These are phyloP conservation scores for Parambassis ranga DNA, from an alignment of 2,797 vertebrate species.

Conservation along the genomic window DNA sequence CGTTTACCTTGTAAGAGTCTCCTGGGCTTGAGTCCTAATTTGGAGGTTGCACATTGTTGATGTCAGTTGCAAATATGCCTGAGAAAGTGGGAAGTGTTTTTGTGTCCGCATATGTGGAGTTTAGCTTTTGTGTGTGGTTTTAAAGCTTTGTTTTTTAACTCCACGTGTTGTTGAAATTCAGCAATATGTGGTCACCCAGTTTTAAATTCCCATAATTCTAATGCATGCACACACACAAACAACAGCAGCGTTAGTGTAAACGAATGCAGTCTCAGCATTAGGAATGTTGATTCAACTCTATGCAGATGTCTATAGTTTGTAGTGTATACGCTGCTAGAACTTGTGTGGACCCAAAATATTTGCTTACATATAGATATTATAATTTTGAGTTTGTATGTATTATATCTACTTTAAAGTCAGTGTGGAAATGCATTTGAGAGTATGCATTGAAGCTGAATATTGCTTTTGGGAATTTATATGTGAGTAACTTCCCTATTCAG, in stretches of 20 bases:
- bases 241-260: background rate
- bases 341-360: background rate
- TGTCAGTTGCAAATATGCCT: conserved; percentile 36
- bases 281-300: conserved; percentile 1
- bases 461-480: background rate
- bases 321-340: background rate
- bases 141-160: background rate
- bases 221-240: background rate
- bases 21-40: conserved; percentile 53
- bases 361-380: background rate
- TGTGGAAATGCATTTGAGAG: conserved; percentile 17
- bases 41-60: conserved; percentile 47
- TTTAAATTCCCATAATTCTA: background rate
- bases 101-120: background rate
- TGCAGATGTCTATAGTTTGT: background rate
- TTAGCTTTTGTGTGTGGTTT: background rate
- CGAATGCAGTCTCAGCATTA: background rate
- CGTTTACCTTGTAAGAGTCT: conserved; percentile 62
- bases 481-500: background rate
- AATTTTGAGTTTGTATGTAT: background rate
- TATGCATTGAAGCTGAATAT: background rate
- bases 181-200: background rate
- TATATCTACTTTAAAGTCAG: background rate
- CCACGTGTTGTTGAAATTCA: background rate
- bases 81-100: conserved; percentile 8